These are phyloP conservation scores for Anniella stebbinsi DNA, from an alignment of 2,797 vertebrate genomes.

Conservation along the genomic window DNA sequence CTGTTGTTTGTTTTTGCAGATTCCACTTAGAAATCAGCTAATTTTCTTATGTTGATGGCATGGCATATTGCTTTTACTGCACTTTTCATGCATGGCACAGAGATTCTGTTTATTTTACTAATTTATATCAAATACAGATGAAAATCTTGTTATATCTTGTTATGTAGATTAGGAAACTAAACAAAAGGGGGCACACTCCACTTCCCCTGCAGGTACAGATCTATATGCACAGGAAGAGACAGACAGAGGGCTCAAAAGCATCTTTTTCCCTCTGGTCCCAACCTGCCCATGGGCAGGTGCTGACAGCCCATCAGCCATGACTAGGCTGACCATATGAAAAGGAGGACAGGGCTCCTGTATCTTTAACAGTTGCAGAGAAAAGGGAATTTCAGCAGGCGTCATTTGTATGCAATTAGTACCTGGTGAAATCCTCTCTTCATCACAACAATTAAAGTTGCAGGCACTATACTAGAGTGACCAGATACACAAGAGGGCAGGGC, in stretches of 20 bases:
- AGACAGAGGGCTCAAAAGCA: neutral
- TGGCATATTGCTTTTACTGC: neutral
- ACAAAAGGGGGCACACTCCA: neutral
- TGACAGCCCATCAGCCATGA: neutral
- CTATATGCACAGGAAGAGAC: neutral
- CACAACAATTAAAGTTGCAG: too few relatives aligned
- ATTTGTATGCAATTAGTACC: too few relatives aligned
- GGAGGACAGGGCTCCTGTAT: too few relatives aligned
- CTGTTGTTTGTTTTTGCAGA: slow-evolving; percentile 11
- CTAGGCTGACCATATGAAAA: too few relatives aligned
- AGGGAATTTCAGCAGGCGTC: too few relatives aligned
- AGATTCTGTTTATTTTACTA: neutral
- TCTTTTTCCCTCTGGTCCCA: neutral
- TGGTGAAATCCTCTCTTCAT: too few relatives aligned
- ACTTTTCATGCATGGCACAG: neutral
- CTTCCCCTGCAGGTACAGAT: too few relatives aligned
- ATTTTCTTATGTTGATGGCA: neutral
- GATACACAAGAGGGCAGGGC: too few relatives aligned
- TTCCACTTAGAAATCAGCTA: neutral
- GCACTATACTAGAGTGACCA: too few relatives aligned
- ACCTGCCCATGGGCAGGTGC: neutral
- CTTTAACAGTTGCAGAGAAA: too few relatives aligned
- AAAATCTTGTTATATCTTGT: neutral
- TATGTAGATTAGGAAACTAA: too few relatives aligned
- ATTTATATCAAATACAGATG: neutral